Base-by-base conservation (phyloP, 2,888 invertebrate genomes). In the Hypselothyrea guttata region DNA sequence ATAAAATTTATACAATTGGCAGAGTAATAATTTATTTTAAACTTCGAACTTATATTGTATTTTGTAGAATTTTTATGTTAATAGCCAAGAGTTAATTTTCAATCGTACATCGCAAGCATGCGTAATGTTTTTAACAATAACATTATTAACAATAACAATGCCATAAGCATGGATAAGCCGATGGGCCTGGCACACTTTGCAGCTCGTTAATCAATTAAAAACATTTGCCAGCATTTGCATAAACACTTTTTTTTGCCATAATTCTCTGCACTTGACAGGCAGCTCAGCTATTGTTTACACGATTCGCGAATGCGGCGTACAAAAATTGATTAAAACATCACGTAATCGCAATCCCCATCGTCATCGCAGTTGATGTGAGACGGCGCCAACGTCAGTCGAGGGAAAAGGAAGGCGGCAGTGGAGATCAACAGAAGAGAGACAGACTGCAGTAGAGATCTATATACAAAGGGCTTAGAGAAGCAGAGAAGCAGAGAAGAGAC, bases 271-370 rank as follows among this genome's bases (percentile, higher is more conserved):
- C 75, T 76, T 67, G 76, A 16, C 16, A 53, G 15, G 22, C 22
- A 22, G 22, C 22, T 22, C 18, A 40, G 35, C 34, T 11, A 41
- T 62, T 52, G 46, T 56, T 37, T 51, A 49, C 48, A 47, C 59
- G 59, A 61, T 65, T 68, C 61, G 66, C 51, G 51, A 70, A 65
- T 61, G 68, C 46, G 61, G 74, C 58, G 68, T 65, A 61, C 63
- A 69, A 60, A 53, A 81, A 82, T 83, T 82, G 79, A 82, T 82
- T 83, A 83, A 82, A 82, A 78, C 68, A 76, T 82, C 83, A 83
- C 81, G 81, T 82, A 83, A 71, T 78, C 62, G 71, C 61, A 56
- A 40, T 63, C 47, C 35, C 13, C 28, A 15, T 22, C 45, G 54
- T 27, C 51, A 44, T 35, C 59, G 59, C 33, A 30, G 51, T 22